Evolutionary conservation across 2,888 invertebrate genomes (phyloP), one percentile per base, ranked within the genome.

Genomic region (Argyresthia albistria): DNA sequence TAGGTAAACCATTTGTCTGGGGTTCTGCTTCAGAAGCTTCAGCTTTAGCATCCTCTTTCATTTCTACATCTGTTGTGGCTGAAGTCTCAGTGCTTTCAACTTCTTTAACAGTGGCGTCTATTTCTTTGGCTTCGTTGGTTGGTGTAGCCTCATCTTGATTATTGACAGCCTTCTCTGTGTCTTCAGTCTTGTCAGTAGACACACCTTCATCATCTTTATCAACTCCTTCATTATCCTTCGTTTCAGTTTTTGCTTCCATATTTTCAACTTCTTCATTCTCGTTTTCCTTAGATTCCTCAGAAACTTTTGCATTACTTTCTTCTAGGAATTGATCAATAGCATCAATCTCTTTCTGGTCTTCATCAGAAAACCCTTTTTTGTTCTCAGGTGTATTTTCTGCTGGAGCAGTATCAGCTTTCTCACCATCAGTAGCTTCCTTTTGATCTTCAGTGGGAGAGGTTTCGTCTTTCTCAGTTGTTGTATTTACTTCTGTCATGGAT

Each of bases 1-100:
- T 57, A 47, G 35, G 43, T 37, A 56, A 52, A 50, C 57, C 57
- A 49, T 53, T 57, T 48, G 59, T 54, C 47, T 51, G 51, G 49
- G 56, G 57, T 57, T 62, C 48, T 3, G 71, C 67, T 47, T 64
- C 63, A 15, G 50, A 42, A 36, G 39, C 46, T 16, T 43, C 57
- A 43, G 25, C 25, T 25, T 56, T 55, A 36, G 57, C 57, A 14
- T 53, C 56, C 37, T 55, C 58, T 35, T 35, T 36, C 15, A 46
- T 53, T 46, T 50, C 50, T 6, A 50, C 45, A 53, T 43, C 45
- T 53, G 54, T 8, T 36, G 56, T 50, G 57, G 59, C 7, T 35
- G 25, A 16, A 39, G 14, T 47, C 35, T 35, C 35, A 47, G 47
- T 35, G 35, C 4, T 25, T 11, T 47, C 47, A 47, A 11, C 4